Evolutionary conservation across 2,888 invertebrate genomes (phyloP).

Genomic region (Ypsolopha sequella): DNA sequence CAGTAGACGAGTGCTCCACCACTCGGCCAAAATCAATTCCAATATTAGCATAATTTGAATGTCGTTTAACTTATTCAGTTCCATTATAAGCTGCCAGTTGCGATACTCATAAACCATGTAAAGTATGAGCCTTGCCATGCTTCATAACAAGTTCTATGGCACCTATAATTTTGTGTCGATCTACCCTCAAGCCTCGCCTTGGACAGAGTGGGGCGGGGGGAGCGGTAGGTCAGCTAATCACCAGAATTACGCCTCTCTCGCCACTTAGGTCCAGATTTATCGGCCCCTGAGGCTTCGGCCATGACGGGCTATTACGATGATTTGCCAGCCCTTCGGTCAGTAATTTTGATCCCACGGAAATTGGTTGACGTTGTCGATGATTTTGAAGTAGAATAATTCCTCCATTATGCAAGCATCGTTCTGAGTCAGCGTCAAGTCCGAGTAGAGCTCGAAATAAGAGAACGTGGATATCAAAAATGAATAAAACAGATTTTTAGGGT

Average conservation of each 20-base stretch:
- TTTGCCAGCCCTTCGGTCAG: slow-evolving; percentile 25
- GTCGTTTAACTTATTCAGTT: too few species aligned
- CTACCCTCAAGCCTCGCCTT: background rate
- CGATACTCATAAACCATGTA: too few species aligned
- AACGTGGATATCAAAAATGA: too few species aligned
- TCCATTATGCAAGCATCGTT: background rate
- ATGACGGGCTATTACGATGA: slow-evolving; percentile 24
- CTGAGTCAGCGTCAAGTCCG: too few species aligned
- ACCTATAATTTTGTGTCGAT: slow-evolving; percentile 21
- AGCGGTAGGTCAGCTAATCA: slow-evolving; percentile 20
- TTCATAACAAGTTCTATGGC: slow-evolving; percentile 17
- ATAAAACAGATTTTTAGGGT: background rate
- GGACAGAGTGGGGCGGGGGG: background rate
- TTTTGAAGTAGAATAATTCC: slow-evolving; percentile 14
- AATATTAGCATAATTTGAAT: too few species aligned
- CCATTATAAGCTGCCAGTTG: too few species aligned
- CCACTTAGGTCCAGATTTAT: slow-evolving; percentile 28
- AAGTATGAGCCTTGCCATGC: slow-evolving; percentile 4
- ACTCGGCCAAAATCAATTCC: too few species aligned
- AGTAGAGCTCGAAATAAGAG: too few species aligned
- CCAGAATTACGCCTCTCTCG: slow-evolving; percentile 18
- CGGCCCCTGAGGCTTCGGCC: slow-evolving; percentile 18
- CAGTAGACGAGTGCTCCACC: too few species aligned
- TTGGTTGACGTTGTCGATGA: slow-evolving; percentile 1
- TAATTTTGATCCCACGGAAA: slow-evolving; percentile 23